Conservation (phyloP, 2,113 vertebrate species). For the Percopsis transmontana region DNA sequence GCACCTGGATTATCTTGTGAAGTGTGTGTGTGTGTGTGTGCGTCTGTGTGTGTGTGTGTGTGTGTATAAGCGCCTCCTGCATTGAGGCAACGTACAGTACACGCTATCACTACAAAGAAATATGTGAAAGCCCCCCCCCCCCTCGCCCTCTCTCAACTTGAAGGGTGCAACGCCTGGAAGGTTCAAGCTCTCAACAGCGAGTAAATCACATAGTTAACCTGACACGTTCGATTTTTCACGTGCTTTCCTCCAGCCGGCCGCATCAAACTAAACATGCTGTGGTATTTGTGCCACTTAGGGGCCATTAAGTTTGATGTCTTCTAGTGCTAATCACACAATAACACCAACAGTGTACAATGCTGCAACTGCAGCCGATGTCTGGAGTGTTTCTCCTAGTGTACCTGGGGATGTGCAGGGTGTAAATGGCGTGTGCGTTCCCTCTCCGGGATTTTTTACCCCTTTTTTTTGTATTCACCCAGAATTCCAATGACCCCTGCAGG, state of each 20-base stretch:
- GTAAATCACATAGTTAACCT: conserved; percentile 71
- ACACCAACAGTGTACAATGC: conserved; percentile 6
- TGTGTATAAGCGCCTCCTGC: conserved; percentile 7
- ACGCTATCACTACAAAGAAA: conserved; percentile 11
- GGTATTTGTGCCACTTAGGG: conserved; percentile 37
- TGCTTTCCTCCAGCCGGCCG: conserved; percentile 47
- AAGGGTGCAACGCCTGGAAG: conserved; percentile 71
- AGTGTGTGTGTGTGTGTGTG: conserved; percentile 20
- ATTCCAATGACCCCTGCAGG: conserved; percentile 92
- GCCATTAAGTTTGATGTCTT: conserved; percentile 48
- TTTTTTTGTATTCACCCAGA: conserved; percentile 73
- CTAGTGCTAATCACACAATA: conserved; percentile 42
- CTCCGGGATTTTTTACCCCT: conserved; percentile 26
- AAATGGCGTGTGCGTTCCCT: conserved; percentile 73
- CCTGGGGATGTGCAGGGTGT: conserved; percentile 40
- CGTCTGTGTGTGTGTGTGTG: conserved; percentile 30
- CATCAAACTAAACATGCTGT: conserved; percentile 38
- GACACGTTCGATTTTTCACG: conserved; percentile 66
- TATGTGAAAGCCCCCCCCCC: conserved; percentile 1
- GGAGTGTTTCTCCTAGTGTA: conserved; percentile 13
- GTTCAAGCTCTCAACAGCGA: conserved; percentile 60
- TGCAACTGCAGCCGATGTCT: conserved; percentile 25
- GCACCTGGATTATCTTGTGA: conserved; percentile 67
- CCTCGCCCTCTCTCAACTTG: conserved; percentile 30
- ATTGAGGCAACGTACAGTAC: conserved; percentile 52